phyloP scores from a whole-genome alignment of 2,797 vertebrate species.

The Telmatherina bonti region DNA sequence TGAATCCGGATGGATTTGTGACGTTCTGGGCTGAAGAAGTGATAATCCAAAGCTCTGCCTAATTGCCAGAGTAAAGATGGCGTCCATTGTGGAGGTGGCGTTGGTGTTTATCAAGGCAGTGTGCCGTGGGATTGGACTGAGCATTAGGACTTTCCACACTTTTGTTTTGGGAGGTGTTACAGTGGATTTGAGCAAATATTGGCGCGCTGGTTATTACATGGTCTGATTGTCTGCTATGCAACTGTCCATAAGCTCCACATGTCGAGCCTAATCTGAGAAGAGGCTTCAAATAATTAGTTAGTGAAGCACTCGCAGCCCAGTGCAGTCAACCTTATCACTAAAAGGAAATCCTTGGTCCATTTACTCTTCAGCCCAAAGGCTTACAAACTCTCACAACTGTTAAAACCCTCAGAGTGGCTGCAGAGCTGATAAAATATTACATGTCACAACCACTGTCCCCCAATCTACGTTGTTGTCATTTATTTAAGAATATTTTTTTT shows the following conservation, averaged over 20 bases:
- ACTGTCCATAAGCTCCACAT: constrained; percentile 68
- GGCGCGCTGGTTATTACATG: constrained; percentile 72
- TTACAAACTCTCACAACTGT: constrained; percentile 60
- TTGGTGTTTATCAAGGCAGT: constrained; percentile 68
- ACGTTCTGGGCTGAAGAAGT: constrained; percentile 60
- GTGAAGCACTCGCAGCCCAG: constrained; percentile 65
- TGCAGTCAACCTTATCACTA: constrained; percentile 65
- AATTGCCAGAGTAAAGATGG: constrained; percentile 80
- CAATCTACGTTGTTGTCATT: constrained; percentile 12
- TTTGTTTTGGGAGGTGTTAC: constrained; percentile 78
- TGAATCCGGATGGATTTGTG: constrained; percentile 76
- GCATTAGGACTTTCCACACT: constrained; percentile 68
- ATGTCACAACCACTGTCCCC: constrained; percentile 45
- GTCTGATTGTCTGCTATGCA: constrained; percentile 73
- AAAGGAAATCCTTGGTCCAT: constrained; percentile 66
- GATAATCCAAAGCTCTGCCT: constrained; percentile 77
- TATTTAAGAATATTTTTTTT: constrained; percentile 42
- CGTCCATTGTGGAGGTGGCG: constrained; percentile 66
- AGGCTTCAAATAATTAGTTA: constrained; percentile 77
- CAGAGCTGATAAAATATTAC: constrained; percentile 52
- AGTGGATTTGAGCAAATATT: constrained; percentile 77
- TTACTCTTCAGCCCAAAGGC: constrained; percentile 64
- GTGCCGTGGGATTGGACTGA: constrained; percentile 69
- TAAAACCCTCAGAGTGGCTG: constrained; percentile 39
- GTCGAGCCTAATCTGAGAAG: constrained; percentile 69